Evolutionary conservation across 2,888 invertebrate species (phyloP), one percentile per base, ranked within the genome.

Genomic region (Junonia oenone): DNA sequence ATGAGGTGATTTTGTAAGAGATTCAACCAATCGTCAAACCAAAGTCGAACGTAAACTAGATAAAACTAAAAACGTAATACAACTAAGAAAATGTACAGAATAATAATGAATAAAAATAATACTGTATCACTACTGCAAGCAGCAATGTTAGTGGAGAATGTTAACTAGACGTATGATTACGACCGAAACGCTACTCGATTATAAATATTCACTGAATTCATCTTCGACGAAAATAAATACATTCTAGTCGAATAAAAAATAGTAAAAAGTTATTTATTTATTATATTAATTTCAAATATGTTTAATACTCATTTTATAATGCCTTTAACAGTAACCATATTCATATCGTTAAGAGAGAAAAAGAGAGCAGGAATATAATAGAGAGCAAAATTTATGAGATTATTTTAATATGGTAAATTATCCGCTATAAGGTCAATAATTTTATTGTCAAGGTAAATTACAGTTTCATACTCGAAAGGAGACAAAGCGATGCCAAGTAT

Each of bases 51-150:
- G 77, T 78, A 76, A 78, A 74, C 71, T 76, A 78, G 63, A 72
- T 78, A 79, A 73, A 81, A 73, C 76, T 81, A 82, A 68, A 76
- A 78, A 76, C 75, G 74, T 71, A 72, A 72, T 81, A 81, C 76
- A 73, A 73, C 85, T 85, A 85, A 83, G 64, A 77, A 57, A 69
- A 84, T 87, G 79, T 89, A 87, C 86, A 88, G 75, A 80, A 71
- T 81, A 80, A 79, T 59, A 55, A 78, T 78, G 72, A 78, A 82
- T 82, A 83, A 85, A 66, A 88, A 88, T 90, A 90, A 90, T 90
- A 89, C 87, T 88, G 89, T 83, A 75, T 83, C 78, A 84, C 78
- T 82, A 78, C 83, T 82, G 82, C 80, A 66, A 76, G 81, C 80
- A 81, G 83, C 75, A 78, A 78, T 73, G 75, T 81, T 75, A 75